Conservation (phyloP, 1,140 invertebrate genomes). For the Drosophila suzukii region DNA sequence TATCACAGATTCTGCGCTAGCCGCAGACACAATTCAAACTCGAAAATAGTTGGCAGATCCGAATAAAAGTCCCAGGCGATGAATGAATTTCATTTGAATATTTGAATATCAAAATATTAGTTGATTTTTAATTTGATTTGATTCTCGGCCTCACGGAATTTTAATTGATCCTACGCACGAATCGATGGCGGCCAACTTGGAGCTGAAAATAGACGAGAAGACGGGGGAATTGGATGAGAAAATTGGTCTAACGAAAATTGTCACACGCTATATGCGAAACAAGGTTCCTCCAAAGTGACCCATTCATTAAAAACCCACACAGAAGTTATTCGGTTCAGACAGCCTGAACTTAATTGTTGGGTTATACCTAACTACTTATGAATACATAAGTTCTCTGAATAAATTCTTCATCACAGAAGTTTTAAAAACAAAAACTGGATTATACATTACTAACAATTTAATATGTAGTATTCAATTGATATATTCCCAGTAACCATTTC, state of each 20-base stretch:
- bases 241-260: slow-evolving; percentile 57
- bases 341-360: neutral
- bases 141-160: slow-evolving; percentile 67
- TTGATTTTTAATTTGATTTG: slow-evolving; percentile 67
- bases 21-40: slow-evolving; percentile 49
- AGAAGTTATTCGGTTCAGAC: slow-evolving; percentile 2
- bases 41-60: slow-evolving; percentile 54
- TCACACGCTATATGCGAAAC: slow-evolving; percentile 73
- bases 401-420: neutral
- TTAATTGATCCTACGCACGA: slow-evolving; percentile 75
- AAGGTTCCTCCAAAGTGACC: slow-evolving; percentile 14
- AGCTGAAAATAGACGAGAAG: slow-evolving; percentile 71
- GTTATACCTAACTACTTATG: neutral
- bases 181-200: slow-evolving; percentile 61
- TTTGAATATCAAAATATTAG: slow-evolving; percentile 68
- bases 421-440: too few relatives aligned
- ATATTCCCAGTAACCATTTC: too few relatives aligned
- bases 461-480: neutral
- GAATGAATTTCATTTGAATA: slow-evolving; percentile 79
- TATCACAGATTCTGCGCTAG: slow-evolving; percentile 48
- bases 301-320: slow-evolving; percentile 45
- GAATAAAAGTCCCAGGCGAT: slow-evolving; percentile 54
- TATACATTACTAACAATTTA: too few relatives aligned
- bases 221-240: slow-evolving; percentile 27
- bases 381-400: too few relatives aligned